A percentile compares a stretch with the other conserved stretches of the same genome.
phyloP scores from a whole-genome alignment of 2,888 invertebrate species.

The Orthosia cruda region DNA sequence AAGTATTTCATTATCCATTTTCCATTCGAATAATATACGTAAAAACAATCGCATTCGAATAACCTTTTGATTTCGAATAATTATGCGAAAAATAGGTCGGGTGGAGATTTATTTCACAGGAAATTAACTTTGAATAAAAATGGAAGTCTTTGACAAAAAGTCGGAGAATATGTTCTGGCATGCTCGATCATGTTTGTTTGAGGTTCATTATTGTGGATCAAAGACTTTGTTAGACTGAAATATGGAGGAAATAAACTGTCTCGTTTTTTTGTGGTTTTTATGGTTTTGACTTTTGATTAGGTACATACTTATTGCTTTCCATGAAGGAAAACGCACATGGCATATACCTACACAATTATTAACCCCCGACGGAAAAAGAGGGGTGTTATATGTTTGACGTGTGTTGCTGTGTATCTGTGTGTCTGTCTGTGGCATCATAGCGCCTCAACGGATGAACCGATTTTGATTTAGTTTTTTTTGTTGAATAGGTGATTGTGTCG shows the following conservation, averaged over 20 bases:
- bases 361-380: no score
- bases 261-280: not conserved
- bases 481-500: no score
- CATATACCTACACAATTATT: no score
- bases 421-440: no score
- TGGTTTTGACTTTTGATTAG: not conserved
- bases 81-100: constrained; percentile 61
- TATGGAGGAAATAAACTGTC: constrained; percentile 22
- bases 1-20: constrained; percentile 33
- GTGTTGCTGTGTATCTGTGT: no score
- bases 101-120: constrained; percentile 66
- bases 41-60: constrained; percentile 44
- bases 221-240: constrained; percentile 9
- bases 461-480: no score
- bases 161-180: constrained; percentile 26
- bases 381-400: no score
- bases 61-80: constrained; percentile 57
- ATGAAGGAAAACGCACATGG: not conserved
- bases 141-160: constrained; percentile 53
- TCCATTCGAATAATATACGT: constrained; percentile 47
- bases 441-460: no score
- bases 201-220: constrained; percentile 22
- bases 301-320: not conserved
- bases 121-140: constrained; percentile 70
- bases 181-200: constrained; percentile 34